Evolutionary conservation across 2,797 vertebrate species (phyloP).

Genomic region (Hippoglossus hippoglossus): DNA sequence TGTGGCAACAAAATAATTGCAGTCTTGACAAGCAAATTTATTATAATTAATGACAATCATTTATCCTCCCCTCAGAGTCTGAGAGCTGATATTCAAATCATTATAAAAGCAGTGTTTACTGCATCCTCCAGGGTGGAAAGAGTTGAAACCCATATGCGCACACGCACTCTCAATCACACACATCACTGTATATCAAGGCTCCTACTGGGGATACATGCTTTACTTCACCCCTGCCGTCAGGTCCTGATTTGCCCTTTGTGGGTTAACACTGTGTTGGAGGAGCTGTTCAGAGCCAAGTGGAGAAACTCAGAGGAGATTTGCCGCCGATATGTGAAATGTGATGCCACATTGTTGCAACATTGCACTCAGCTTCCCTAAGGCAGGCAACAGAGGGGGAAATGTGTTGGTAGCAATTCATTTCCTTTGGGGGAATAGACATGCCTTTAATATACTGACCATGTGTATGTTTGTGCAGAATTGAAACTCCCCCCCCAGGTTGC

Average conservation of each 20-base stretch:
- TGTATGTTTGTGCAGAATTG: neutral
- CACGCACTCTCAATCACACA: neutral
- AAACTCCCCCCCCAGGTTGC: neutral
- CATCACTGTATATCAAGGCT: neutral
- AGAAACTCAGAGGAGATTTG: constrained; percentile 18
- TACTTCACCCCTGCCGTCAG: constrained; percentile 15
- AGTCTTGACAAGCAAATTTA: constrained; percentile 84
- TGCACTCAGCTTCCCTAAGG: constrained; percentile 5
- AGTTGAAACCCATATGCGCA: constrained; percentile 28
- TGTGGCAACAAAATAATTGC: constrained; percentile 87
- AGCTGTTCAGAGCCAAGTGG: constrained; percentile 6
- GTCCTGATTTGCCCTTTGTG: constrained; percentile 20
- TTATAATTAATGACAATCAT: constrained; percentile 89
- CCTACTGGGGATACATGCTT: constrained; percentile 16
- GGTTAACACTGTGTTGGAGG: constrained; percentile 25
- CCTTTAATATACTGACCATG: too few relatives aligned
- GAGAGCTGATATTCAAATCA: constrained; percentile 77
- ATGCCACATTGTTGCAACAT: constrained; percentile 20
- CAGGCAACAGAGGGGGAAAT: neutral
- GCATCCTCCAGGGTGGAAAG: constrained; percentile 64
- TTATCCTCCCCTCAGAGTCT: constrained; percentile 77
- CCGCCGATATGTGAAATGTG: constrained; percentile 25
- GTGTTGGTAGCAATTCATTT: neutral
- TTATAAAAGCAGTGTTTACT: constrained; percentile 75
- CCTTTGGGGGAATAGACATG: neutral